Conservation (phyloP, 1,140 invertebrate species). For the Neuroterus valhalla region DNA sequence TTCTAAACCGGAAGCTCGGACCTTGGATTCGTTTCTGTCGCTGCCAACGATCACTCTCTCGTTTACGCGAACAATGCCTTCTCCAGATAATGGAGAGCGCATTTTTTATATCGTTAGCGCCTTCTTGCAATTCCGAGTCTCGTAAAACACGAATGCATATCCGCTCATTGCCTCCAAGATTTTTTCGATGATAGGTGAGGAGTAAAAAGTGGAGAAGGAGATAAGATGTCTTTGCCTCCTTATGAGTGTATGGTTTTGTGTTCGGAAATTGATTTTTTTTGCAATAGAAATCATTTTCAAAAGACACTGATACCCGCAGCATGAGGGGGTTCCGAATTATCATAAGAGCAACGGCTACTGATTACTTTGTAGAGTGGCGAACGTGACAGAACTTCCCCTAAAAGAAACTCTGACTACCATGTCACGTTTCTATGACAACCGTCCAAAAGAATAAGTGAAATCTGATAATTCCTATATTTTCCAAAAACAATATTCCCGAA, state of each 20-base stretch:
- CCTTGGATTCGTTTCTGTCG: constrained; percentile 29
- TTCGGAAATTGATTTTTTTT: background rate
- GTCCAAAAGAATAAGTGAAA: no score
- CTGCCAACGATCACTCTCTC: constrained; percentile 18
- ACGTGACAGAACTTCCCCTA: no score
- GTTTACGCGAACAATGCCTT: constrained; percentile 26
- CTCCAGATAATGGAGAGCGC: constrained; percentile 21
- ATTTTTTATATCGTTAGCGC: constrained; percentile 31
- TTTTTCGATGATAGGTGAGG: constrained; percentile 23
- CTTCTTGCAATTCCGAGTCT: constrained; percentile 25
- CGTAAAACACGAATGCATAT: constrained; percentile 31
- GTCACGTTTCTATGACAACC: no score
- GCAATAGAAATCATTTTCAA: background rate
- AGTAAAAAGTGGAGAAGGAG: constrained; percentile 14
- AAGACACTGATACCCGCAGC: background rate
- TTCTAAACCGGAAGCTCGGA: constrained; percentile 16
- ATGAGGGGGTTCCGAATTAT: background rate
- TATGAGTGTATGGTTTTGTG: constrained; percentile 4
- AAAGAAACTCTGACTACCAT: no score
- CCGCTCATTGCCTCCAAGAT: constrained; percentile 11
- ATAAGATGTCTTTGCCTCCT: constrained; percentile 1
- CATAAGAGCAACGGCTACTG: no score
- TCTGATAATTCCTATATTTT: no score
- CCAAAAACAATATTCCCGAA: no score
- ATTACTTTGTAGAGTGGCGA: no score